Conservation (phyloP, 2,888 invertebrate species). For the Hirtodrosophila duncani region DNA sequence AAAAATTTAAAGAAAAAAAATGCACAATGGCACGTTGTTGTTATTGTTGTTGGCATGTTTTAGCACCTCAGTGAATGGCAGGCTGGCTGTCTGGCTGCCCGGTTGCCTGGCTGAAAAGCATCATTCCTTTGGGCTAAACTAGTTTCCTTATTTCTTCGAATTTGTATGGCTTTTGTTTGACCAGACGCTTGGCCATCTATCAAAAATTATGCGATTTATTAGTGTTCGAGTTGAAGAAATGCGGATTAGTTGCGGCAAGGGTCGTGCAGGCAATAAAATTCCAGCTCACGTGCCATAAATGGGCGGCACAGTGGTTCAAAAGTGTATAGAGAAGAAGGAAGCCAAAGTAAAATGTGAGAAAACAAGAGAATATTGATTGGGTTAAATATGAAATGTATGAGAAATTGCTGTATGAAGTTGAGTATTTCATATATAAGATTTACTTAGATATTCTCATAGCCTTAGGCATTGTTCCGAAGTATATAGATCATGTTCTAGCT, state of each 20-base stretch:
- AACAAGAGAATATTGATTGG: slow-evolving; percentile 8
- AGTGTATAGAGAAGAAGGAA: slow-evolving; percentile 8
- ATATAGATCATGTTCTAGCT: too few relatives aligned
- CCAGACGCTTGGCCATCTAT: slow-evolving; percentile 44
- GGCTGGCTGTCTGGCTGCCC: too few relatives aligned
- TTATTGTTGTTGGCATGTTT: slow-evolving; percentile 32
- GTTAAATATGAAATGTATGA: too few relatives aligned
- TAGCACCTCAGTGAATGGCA: slow-evolving; percentile 59
- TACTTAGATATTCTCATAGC: too few relatives aligned
- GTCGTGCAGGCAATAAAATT: slow-evolving; percentile 22
- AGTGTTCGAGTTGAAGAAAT: slow-evolving; percentile 19
- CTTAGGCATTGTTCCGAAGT: too few relatives aligned
- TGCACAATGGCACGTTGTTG: slow-evolving; percentile 3
- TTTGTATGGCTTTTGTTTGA: slow-evolving; percentile 14
- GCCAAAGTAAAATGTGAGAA: slow-evolving; percentile 2
- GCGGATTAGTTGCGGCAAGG: slow-evolving; percentile 28
- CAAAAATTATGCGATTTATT: slow-evolving; percentile 52
- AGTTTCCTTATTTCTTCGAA: slow-evolving; percentile 59
- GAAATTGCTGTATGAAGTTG: too few relatives aligned
- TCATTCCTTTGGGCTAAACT: slow-evolving; percentile 38
- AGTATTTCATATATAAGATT: too few relatives aligned
- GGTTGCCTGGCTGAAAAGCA: too few relatives aligned
- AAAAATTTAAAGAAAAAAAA: slow-evolving; percentile 14
- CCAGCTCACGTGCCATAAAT: slow-evolving; percentile 54
- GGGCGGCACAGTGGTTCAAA: slow-evolving; percentile 3